Percentiles rank a stretch among this genome's conserved stretches.
Conservation (phyloP, 2,888 invertebrate genomes). For the Gryllus longicercus region DNA sequence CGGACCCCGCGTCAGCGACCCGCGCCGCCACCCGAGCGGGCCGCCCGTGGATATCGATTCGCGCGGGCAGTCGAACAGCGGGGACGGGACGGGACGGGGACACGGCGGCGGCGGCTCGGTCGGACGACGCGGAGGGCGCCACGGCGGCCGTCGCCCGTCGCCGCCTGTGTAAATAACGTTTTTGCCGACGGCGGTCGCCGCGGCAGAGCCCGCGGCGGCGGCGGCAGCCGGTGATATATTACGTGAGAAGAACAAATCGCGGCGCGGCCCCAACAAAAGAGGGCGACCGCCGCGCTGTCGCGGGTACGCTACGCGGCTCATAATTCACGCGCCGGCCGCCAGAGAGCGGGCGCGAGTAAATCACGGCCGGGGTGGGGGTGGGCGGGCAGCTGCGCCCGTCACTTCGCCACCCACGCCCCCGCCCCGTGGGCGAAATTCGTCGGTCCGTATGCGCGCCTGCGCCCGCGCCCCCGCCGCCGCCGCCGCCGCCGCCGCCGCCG, state of each 20-base stretch:
- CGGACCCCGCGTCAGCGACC: too few species aligned
- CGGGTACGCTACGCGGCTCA: neutral
- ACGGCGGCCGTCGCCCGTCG: neutral
- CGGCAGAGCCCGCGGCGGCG: neutral
- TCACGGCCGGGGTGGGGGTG: neutral
- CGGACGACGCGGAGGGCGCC: neutral
- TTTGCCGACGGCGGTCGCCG: neutral
- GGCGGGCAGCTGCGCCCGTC: neutral
- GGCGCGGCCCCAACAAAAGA: neutral
- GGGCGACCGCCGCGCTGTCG: neutral
- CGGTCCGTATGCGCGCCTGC: too few species aligned
- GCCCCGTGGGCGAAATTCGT: too few species aligned
- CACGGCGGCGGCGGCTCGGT: neutral
- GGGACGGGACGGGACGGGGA: neutral
- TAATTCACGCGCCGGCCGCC: conserved; percentile 10
- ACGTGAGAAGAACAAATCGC: conserved; percentile 17
- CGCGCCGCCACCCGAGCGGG: too few species aligned
- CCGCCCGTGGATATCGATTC: too few species aligned
- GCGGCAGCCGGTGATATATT: conserved; percentile 2
- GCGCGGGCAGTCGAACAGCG: neutral
- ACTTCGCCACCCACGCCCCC: too few species aligned
- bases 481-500: too few species aligned
- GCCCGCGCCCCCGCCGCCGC: too few species aligned
- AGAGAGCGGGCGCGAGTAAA: conserved; percentile 8
- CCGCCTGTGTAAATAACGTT: conserved; percentile 17